Evolutionary conservation across 2,888 invertebrate genomes (phyloP).

Genomic region (Rutpela maculata): DNA sequence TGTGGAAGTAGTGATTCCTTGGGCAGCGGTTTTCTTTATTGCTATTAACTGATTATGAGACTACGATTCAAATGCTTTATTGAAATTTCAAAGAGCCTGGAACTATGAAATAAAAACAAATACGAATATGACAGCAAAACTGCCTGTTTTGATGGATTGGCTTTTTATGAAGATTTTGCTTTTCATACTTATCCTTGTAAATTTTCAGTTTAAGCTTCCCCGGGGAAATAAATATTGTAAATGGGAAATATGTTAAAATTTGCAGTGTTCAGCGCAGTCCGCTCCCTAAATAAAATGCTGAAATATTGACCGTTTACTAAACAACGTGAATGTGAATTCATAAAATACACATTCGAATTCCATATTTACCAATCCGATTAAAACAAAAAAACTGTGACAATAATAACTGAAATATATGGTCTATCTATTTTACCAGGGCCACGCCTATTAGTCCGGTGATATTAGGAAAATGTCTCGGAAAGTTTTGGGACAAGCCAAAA

Average conservation of each 20-base stretch:
- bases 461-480: too few species aligned
- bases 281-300: background rate
- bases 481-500: too few species aligned
- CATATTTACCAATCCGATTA: background rate
- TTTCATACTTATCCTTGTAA: background rate
- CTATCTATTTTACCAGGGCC: too few species aligned
- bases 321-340: background rate
- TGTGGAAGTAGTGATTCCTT: too few species aligned
- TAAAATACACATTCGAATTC: background rate
- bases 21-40: too few species aligned
- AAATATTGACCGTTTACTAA: background rate
- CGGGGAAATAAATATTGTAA: constrained; percentile 12
- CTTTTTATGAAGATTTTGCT: background rate
- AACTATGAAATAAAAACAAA: background rate
- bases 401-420: too few species aligned
- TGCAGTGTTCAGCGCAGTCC: background rate
- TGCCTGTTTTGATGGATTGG: background rate
- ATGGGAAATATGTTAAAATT: constrained; percentile 24
- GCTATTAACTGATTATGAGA: too few species aligned
- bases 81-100: too few species aligned
- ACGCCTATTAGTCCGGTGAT: too few species aligned
- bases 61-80: too few species aligned
- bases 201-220: constrained; percentile 13
- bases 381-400: too few species aligned
- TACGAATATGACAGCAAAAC: background rate